Percentiles rank a stretch among this genome's conserved stretches.
Conservation (phyloP, 2,113 vertebrate species). For the Coturnix japonica region DNA sequence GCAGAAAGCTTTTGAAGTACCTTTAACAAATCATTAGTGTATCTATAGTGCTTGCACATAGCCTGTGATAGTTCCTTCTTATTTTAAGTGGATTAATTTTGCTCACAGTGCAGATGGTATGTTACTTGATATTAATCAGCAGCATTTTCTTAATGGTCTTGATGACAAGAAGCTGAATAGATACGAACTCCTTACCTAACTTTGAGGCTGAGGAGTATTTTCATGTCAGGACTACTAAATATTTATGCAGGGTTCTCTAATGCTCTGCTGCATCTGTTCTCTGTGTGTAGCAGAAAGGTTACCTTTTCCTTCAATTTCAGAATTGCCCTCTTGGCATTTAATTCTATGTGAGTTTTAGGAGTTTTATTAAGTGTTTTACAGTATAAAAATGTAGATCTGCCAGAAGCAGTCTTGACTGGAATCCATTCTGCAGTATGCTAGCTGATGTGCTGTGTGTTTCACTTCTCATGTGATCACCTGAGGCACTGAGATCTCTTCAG, state of each 20-base stretch:
- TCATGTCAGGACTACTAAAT: neutral
- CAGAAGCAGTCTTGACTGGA: neutral
- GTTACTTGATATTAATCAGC: neutral
- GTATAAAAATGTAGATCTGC: neutral
- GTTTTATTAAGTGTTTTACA: neutral
- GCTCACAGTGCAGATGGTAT: neutral
- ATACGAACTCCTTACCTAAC: accelerated
- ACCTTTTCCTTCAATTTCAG: neutral
- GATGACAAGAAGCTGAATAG: neutral
- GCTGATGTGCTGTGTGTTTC: neutral
- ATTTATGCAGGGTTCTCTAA: neutral
- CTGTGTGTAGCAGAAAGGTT: neutral
- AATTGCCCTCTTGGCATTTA: neutral
- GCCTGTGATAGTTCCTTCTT: neutral
- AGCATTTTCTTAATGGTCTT: neutral
- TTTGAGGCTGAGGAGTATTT: neutral
- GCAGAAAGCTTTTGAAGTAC: no score
- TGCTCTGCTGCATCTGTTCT: neutral
- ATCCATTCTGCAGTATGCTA: neutral
- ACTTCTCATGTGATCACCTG: neutral
- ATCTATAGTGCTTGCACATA: accelerated
- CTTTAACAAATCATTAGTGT: neutral
- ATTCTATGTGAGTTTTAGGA: neutral
- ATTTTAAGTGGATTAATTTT: neutral
- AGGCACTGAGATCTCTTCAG: neutral